Conservation (phyloP, 2,888 invertebrate species). For the Apamea epomidion region DNA sequence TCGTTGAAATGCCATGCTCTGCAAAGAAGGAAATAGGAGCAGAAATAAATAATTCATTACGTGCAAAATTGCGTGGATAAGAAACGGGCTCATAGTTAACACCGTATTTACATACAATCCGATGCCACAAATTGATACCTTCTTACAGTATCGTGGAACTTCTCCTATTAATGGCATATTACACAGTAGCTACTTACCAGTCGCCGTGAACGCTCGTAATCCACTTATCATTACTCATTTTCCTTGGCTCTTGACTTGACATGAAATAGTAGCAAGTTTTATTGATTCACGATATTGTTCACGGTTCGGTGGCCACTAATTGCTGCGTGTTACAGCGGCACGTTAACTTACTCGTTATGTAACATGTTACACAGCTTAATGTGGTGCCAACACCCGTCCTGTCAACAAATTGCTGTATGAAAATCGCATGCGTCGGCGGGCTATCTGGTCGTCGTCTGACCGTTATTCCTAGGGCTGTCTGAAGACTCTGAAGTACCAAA, state of each 20-base stretch:
- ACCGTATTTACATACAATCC: conserved; percentile 56
- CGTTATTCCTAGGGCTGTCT: conserved; percentile 62
- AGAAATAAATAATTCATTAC: conserved; percentile 42
- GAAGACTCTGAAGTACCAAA: conserved; percentile 36
- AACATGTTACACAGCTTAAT: conserved; percentile 55
- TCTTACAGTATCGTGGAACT: conserved; percentile 48
- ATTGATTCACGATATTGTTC: conserved; percentile 71
- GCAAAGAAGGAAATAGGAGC: conserved; percentile 1
- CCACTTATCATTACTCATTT: conserved; percentile 52
- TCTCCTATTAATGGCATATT: conserved; percentile 51
- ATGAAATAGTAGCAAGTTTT: conserved; percentile 70
- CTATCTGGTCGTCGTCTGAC: conserved; percentile 50
- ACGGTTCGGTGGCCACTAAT: conserved; percentile 63
- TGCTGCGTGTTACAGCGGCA: conserved; percentile 63
- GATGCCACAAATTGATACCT: conserved; percentile 52
- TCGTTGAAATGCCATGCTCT: background rate
- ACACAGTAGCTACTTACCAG: conserved; percentile 47
- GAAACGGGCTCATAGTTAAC: conserved; percentile 49
- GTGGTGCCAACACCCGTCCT: conserved; percentile 56
- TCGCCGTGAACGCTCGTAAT: conserved; percentile 52
- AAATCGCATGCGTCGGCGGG: conserved; percentile 47
- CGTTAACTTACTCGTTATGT: conserved; percentile 57
- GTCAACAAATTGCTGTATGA: conserved; percentile 56
- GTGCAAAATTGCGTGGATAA: conserved; percentile 34
- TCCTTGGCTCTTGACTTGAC: conserved; percentile 60